Base-by-base conservation (phyloP, 2,797 vertebrate genomes). In the Uromys caudimaculatus region DNA sequence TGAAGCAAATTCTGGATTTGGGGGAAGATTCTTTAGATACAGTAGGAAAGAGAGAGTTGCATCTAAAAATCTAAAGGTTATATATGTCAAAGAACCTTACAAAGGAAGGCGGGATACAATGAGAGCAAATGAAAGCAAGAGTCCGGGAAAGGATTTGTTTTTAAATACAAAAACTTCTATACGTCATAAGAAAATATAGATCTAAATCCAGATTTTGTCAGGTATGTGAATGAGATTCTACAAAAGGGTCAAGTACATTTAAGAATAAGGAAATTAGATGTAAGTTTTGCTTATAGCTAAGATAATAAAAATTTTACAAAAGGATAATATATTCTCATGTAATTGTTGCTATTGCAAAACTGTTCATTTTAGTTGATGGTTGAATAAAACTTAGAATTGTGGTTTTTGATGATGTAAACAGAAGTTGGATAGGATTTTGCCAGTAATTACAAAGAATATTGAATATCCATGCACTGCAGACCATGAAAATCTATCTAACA, bases 241-340 rank as follows among this genome's bases (percentile, higher is more conserved):
- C 7, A 86, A 78, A 77, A 91, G 77, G 64, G 13, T 10, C 23
- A 90, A 96, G 54, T 54, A 75, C 1, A 90, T 71, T 97, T 92
- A 62, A n/a, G 77, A 86, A 64, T 16, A 91, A 86, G 32, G 38
- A 95, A 84, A 84, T 27, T 91, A 91, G 84, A 79, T 89, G 77
- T 73, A 93, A 93, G 78, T 90, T 90, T 93, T 97, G 24, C 64
- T 88, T 81, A 9, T 92, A 93, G 71, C 38, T 27, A 75, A 93
- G 50, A 89, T 94, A 94, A 67, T 88, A 16, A 47, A 87, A 89
- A 94, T 77, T 97, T 84, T 97, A 81, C 93, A 91, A 86, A 85
- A 83, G 6, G 93, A 24, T 73, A 71, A 50, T 89, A 69, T 71
- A 79, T 24, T 2, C 82, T 27, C 44, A 78, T 83, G 86, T 93